Evolutionary conservation across 2,113 vertebrate species (phyloP).

Genomic region (Casuarius casuarius): DNA sequence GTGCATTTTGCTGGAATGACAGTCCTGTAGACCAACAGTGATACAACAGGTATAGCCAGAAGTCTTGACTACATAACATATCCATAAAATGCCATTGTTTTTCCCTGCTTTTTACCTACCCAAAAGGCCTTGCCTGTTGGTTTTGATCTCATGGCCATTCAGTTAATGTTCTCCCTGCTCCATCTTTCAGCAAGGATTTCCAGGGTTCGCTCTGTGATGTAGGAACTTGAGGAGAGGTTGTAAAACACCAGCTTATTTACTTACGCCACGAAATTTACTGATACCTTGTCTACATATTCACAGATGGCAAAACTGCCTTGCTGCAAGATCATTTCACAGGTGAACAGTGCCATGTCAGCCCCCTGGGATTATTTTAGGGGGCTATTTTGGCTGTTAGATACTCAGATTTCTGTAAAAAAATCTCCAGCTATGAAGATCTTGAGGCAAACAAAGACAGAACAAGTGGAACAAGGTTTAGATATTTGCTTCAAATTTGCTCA

Average conservation of each 20-base stretch:
- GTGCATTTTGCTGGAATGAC: conserved; percentile 43
- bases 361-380: background rate
- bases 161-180: background rate
- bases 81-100: background rate
- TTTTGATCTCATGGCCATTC: background rate
- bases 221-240: background rate
- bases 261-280: background rate
- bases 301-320: background rate
- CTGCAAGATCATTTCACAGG: background rate
- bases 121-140: background rate
- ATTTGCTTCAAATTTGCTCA: conserved; percentile 17
- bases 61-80: background rate
- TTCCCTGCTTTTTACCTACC: background rate
- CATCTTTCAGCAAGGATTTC: background rate
- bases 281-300: background rate
- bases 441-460: background rate
- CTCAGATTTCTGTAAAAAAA: background rate
- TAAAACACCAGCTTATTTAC: background rate
- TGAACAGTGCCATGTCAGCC: background rate
- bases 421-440: background rate
- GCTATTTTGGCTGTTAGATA: background rate
- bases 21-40: conserved; percentile 27
- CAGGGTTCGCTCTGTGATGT: background rate
- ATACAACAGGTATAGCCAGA: conserved; percentile 52
- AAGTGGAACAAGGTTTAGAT: background rate